These are phyloP conservation scores for Mizuhopecten yessoensis DNA, from an alignment of 1,140 invertebrate species.

Conservation along the genomic window DNA sequence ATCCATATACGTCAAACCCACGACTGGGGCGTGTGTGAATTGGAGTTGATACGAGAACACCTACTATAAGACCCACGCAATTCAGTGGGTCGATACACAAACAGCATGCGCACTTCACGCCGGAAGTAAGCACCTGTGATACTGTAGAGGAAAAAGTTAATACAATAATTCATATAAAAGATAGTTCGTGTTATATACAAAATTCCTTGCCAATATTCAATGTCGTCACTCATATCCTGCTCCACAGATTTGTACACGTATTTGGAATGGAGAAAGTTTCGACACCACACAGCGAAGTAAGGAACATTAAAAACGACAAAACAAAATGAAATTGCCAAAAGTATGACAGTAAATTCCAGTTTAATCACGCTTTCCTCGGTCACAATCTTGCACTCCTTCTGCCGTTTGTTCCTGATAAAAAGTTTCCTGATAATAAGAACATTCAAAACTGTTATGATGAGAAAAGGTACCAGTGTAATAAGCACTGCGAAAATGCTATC, in stretches of 20 bases:
- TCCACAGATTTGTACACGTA: slow-evolving; percentile 43
- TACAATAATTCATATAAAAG: slow-evolving; percentile 77
- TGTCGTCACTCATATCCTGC: neutral
- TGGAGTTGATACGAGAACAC: neutral
- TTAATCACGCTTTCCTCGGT: slow-evolving; percentile 67
- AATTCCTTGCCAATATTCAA: slow-evolving; percentile 66
- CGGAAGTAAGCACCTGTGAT: slow-evolving; percentile 75
- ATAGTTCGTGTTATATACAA: slow-evolving; percentile 72
- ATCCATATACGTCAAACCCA: too few species aligned
- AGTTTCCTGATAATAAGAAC: slow-evolving; percentile 69
- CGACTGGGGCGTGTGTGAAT: too few species aligned
- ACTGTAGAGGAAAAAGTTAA: slow-evolving; percentile 79
- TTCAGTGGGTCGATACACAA: slow-evolving; percentile 36
- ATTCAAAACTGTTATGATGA: slow-evolving; percentile 70
- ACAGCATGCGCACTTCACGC: slow-evolving; percentile 64
- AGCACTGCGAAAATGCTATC: slow-evolving; percentile 72
- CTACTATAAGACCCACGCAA: neutral
- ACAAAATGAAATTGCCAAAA: slow-evolving; percentile 72
- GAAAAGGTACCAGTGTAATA: slow-evolving; percentile 71
- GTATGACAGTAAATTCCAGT: slow-evolving; percentile 72
- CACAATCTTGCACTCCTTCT: slow-evolving; percentile 54
- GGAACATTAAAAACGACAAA: slow-evolving; percentile 74
- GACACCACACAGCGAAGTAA: slow-evolving; percentile 73
- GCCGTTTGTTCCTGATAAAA: slow-evolving; percentile 56
- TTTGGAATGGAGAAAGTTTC: slow-evolving; percentile 63